A percentile compares a stretch with the other conserved stretches of the same genome.
Conservation (phyloP, 1,140 invertebrate species). For the Cylas formicarius region DNA sequence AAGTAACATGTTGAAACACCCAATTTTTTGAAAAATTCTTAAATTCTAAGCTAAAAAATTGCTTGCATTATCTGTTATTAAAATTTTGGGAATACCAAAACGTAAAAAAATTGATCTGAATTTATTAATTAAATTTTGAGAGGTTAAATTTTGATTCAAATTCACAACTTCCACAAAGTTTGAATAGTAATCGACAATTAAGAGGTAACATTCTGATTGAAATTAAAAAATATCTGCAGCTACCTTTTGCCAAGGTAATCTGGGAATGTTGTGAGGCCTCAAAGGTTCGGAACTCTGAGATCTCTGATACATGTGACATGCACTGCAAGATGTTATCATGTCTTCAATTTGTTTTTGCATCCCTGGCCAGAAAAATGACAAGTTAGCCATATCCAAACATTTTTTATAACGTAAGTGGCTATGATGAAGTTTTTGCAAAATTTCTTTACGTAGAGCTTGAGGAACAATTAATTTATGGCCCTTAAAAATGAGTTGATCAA, state of each 20-base stretch:
- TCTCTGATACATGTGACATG: conserved; percentile 36
- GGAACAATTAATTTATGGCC: conserved; percentile 36
- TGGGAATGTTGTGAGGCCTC: conserved; percentile 32
- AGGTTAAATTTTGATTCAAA: conserved; percentile 2
- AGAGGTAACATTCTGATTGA: conserved; percentile 31
- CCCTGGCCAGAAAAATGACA: conserved; percentile 22
- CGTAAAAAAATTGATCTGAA: conserved; percentile 31
- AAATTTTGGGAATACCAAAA: conserved; percentile 36
- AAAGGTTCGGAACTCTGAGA: conserved; percentile 28
- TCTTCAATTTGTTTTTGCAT: conserved; percentile 44
- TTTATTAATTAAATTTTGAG: conserved; percentile 17
- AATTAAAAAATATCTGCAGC: conserved; percentile 33
- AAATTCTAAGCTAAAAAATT: conserved; percentile 41
- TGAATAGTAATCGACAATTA: conserved; percentile 39
- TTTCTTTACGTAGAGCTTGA: conserved; percentile 28
- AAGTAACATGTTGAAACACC: conserved; percentile 38
- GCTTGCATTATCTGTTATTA: conserved; percentile 40
- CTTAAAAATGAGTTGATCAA: conserved; percentile 34
- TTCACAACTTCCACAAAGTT: conserved; percentile 34
- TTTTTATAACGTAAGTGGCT: conserved; percentile 43
- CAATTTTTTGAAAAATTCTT: conserved; percentile 39
- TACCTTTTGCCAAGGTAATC: conserved; percentile 34
- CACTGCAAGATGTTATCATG: conserved; percentile 38
- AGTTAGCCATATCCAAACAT: conserved; percentile 7
- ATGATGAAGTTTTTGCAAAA: conserved; percentile 31